Conservation (phyloP, 1,140 invertebrate genomes). For the Brachionus koreanus region DNA sequence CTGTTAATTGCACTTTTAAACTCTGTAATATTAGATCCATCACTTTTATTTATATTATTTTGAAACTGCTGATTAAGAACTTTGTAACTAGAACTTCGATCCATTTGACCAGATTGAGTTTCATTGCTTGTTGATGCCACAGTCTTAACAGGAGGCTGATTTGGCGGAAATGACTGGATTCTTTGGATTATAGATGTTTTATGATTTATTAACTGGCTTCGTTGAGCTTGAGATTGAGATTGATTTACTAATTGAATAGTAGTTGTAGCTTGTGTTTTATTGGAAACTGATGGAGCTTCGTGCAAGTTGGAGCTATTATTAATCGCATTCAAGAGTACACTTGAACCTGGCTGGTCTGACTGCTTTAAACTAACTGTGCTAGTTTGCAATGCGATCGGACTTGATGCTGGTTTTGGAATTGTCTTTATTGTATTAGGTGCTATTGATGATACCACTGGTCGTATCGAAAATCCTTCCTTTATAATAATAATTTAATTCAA, state of each 20-base stretch:
- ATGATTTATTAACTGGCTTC: not conserved
- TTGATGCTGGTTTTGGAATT: not conserved
- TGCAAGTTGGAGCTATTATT: not conserved
- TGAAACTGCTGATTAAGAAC: not conserved
- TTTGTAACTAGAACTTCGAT: not conserved
- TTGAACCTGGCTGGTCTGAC: not conserved
- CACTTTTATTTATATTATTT: not conserved
- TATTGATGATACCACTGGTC: not conserved
- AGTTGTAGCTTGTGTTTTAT: not conserved
- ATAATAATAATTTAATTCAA: too few relatives aligned
- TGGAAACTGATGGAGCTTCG: not conserved
- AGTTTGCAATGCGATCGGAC: not conserved
- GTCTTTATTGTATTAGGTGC: not conserved
- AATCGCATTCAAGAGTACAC: not conserved
- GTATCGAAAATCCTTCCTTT: not conserved
- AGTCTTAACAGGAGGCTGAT: not conserved
- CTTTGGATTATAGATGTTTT: slow-evolving; percentile 31
- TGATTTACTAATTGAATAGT: slow-evolving; percentile 24
- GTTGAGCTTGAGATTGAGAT: too few relatives aligned
- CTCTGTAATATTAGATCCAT: not conserved
- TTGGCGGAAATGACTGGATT: slow-evolving; percentile 16
- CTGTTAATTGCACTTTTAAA: not conserved
- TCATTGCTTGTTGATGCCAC: not conserved
- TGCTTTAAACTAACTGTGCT: not conserved
- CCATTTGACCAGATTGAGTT: not conserved